Conservation (phyloP, 2,888 invertebrate genomes). For the Petrophora chlorosata region DNA sequence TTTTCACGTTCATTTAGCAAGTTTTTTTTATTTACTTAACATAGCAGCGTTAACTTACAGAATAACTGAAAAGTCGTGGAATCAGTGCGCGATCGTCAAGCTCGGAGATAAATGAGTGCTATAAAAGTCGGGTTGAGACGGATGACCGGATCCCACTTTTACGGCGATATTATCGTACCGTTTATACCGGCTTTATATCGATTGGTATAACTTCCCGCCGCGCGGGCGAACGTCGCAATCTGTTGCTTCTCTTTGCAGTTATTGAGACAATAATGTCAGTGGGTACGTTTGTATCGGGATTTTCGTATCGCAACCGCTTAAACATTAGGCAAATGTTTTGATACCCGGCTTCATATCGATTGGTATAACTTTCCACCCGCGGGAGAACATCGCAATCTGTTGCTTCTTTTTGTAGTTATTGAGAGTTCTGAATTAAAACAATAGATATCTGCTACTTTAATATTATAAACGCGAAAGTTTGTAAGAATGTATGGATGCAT, state of each 20-base stretch:
- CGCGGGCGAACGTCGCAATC: conserved; percentile 26
- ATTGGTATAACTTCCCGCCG: conserved; percentile 15
- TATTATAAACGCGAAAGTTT: too few relatives aligned
- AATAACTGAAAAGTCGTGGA: conserved; percentile 29
- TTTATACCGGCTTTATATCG: conserved; percentile 23
- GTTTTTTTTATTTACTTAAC: too few relatives aligned
- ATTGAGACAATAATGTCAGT: conserved; percentile 34
- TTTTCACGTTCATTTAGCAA: too few relatives aligned
- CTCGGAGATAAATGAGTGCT: conserved; percentile 54
- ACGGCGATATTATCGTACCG: conserved; percentile 49
- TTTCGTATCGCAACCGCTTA: too few relatives aligned
- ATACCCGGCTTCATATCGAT: conserved; percentile 21
- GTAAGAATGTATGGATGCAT: too few relatives aligned
- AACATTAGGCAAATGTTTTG: too few relatives aligned
- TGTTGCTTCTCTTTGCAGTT: conserved; percentile 31
- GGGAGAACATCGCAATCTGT: conserved; percentile 30
- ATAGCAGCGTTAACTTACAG: too few relatives aligned
- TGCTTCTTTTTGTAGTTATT: conserved; percentile 31
- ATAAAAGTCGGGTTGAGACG: conserved; percentile 43
- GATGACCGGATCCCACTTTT: conserved; percentile 46
- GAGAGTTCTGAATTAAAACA: too few relatives aligned
- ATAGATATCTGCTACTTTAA: too few relatives aligned
- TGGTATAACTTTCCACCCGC: conserved; percentile 12
- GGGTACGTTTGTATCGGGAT: too few relatives aligned
- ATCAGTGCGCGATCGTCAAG: conserved; percentile 26